A percentile compares a stretch with the other conserved stretches of the same genome.
Evolutionary conservation across 2,888 invertebrate species (phyloP).

Genomic region (Oscheius sp.): DNA sequence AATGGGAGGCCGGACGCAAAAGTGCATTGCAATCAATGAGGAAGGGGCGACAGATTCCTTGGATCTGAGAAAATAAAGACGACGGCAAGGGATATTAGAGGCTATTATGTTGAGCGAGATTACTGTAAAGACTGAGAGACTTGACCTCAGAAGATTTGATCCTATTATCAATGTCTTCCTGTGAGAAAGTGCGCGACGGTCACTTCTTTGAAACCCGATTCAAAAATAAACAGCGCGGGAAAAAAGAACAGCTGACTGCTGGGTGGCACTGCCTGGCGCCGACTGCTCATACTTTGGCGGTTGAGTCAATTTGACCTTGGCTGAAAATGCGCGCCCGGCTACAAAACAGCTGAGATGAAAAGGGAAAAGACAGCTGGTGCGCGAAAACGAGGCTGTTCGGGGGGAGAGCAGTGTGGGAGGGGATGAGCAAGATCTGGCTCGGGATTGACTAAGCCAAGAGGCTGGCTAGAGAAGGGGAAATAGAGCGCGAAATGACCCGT

Average conservation of each 20-base stretch:
- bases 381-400: slow-evolving; percentile 8
- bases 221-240: slow-evolving; percentile 24
- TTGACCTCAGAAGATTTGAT: too few relatives aligned
- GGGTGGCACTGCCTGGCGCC: slow-evolving; percentile 24
- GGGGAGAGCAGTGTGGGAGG: too few relatives aligned
- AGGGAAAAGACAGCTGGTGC: slow-evolving; percentile 24
- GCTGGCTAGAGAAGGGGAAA: not conserved
- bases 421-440: too few relatives aligned
- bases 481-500: not conserved
- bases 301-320: slow-evolving; percentile 30
- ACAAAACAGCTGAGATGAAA: slow-evolving; percentile 5
- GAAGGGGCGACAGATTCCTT: not conserved
- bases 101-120: too few relatives aligned
- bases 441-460: too few relatives aligned
- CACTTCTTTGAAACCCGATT: slow-evolving; percentile 32
- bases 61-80: not conserved
- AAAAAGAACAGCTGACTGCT: slow-evolving; percentile 19
- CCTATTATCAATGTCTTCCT: too few relatives aligned
- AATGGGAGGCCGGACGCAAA: slow-evolving; percentile 4
- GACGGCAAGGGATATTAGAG: too few relatives aligned
- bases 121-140: too few relatives aligned
- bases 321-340: not conserved
- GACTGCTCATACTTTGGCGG: slow-evolving; percentile 1
- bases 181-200: not conserved
- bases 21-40: slow-evolving; percentile 29